Percentiles rank a stretch among this genome's conserved stretches.
Evolutionary conservation across 2,888 invertebrate species (phyloP).

Genomic region (Capitulum mitella): DNA sequence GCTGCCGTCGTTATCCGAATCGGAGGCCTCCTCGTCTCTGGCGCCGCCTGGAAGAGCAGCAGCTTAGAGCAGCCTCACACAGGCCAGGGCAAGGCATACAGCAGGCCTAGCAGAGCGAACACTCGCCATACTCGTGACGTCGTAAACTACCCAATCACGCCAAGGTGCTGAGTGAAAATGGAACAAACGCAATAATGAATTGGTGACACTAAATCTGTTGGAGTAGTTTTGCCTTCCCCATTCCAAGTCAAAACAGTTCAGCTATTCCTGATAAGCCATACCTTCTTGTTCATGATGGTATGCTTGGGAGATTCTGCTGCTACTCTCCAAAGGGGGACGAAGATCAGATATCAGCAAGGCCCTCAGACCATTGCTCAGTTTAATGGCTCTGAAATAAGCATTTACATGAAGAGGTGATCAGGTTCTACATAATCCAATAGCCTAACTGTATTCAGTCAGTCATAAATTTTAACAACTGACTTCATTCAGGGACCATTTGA

Average conservation of each 20-base stretch:
- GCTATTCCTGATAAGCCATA: neutral
- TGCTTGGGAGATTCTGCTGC: neutral
- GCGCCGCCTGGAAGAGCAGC: neutral
- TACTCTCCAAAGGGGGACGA: constrained; percentile 19
- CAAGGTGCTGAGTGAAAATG: no score
- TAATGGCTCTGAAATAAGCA: constrained; percentile 10
- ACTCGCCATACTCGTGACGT: neutral
- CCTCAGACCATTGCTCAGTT: constrained; percentile 24
- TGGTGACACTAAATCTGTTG: constrained; percentile 53
- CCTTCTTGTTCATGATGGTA: neutral
- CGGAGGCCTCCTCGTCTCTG: neutral
- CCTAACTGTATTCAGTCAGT: neutral
- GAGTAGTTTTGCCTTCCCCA: no score
- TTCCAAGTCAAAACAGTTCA: constrained; percentile 22
- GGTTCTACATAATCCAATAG: neutral
- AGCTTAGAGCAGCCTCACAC: neutral
- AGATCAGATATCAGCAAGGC: constrained; percentile 29
- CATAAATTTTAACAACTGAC: neutral
- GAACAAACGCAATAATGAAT: constrained; percentile 52
- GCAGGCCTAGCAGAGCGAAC: neutral
- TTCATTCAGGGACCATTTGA: neutral
- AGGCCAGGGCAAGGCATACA: neutral
- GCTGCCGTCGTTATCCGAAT: neutral
- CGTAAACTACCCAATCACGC: no score
- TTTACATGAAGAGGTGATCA: neutral